Evolutionary conservation across 2,113 vertebrate genomes (phyloP).

Genomic region (Leucoraja erinaceus): DNA sequence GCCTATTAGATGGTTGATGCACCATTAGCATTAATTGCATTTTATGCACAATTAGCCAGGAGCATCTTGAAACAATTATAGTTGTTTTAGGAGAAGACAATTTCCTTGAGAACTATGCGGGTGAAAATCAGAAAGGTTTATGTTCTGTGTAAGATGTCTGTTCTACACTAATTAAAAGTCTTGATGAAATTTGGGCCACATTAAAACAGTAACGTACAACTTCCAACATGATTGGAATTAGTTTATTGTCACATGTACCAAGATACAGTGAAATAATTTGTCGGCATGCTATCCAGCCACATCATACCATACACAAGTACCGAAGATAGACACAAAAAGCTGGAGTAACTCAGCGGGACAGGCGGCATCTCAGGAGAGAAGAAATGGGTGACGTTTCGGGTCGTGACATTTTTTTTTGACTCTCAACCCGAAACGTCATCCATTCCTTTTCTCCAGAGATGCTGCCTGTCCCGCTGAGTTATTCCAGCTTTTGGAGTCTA

Average conservation of each 20-base stretch:
- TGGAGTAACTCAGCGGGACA: no score
- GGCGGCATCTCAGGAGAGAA: no score
- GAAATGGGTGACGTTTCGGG: no score
- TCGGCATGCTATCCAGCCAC: no score
- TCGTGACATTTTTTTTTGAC: no score
- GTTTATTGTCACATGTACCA: neutral
- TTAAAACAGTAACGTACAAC: neutral
- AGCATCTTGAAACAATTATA: slow-evolving; percentile 24
- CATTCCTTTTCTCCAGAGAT: no score
- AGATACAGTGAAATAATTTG: no score
- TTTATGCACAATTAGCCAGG: slow-evolving; percentile 26
- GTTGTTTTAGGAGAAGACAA: slow-evolving; percentile 31
- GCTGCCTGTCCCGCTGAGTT: no score
- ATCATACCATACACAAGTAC: no score
- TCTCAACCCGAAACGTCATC: no score
- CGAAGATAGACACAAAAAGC: no score
- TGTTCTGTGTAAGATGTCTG: slow-evolving; percentile 12
- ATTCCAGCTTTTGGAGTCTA: no score
- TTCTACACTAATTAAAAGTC: slow-evolving; percentile 12
- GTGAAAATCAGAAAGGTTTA: slow-evolving; percentile 31
- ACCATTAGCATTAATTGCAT: slow-evolving; percentile 37
- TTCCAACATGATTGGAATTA: neutral
- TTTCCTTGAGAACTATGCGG: neutral
- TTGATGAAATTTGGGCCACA: neutral
- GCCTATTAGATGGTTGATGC: slow-evolving; percentile 12